Percentiles rank a stretch among this genome's conserved stretches.
phyloP scores from a whole-genome alignment of 2,888 invertebrate species.

The Drosophila falleni region DNA sequence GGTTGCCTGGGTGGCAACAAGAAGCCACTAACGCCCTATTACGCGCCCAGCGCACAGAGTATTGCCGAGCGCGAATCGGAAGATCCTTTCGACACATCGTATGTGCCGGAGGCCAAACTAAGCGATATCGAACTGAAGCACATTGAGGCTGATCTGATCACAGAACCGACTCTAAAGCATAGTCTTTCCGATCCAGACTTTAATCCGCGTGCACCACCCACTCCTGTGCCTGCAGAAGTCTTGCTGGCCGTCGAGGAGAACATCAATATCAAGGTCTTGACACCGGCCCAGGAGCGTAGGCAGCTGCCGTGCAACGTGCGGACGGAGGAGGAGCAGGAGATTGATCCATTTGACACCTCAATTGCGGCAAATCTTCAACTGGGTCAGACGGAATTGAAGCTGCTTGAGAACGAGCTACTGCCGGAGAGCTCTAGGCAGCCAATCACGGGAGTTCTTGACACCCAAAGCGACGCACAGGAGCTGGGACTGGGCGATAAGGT shows the following conservation, averaged over 20 bases:
- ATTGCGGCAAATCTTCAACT: constrained; percentile 91
- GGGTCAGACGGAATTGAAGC: constrained; percentile 91
- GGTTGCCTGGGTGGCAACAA: constrained; percentile 86
- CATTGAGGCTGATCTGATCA: constrained; percentile 90
- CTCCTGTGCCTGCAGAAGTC: constrained; percentile 84
- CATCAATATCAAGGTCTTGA: constrained; percentile 90
- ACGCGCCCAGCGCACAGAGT: constrained; percentile 87
- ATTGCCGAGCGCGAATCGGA: constrained; percentile 86
- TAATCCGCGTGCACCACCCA: constrained; percentile 86
- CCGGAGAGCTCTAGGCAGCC: constrained; percentile 80
- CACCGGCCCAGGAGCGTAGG: constrained; percentile 87
- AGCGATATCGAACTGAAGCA: constrained; percentile 92
- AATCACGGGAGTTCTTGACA: constrained; percentile 83
- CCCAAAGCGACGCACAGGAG: constrained; percentile 85
- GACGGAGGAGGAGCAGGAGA: constrained; percentile 74
- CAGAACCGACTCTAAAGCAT: constrained; percentile 86
- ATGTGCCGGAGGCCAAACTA: constrained; percentile 90
- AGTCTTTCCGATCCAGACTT: constrained; percentile 89
- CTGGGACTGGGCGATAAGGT: constrained; percentile 89
- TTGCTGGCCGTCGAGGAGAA: constrained; percentile 86
- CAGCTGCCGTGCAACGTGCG: constrained; percentile 55
- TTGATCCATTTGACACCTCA: constrained; percentile 94
- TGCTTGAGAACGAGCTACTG: constrained; percentile 92
- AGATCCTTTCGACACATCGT: constrained; percentile 96
- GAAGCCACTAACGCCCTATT: constrained; percentile 93